Conservation (phyloP, 2,888 invertebrate species). For the Drosophila meridionalis region DNA sequence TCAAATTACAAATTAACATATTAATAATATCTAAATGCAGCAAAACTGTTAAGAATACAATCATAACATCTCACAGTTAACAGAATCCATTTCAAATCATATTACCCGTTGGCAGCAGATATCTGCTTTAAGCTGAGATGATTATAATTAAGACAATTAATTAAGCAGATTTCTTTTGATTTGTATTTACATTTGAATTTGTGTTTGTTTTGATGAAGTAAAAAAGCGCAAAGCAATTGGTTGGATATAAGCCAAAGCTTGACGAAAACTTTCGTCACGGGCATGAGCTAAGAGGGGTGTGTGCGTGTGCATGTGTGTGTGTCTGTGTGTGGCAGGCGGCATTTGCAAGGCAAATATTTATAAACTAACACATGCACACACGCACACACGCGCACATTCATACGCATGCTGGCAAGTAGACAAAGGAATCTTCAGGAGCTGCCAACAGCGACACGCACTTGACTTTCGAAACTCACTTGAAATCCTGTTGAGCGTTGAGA, state of each 20-base stretch:
- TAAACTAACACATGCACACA: slow-evolving; percentile 61
- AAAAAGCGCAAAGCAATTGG: slow-evolving; percentile 24
- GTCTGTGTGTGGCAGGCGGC: slow-evolving; percentile 35
- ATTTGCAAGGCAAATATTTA: slow-evolving; percentile 76
- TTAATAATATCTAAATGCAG: neutral
- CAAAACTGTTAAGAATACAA: too few relatives aligned
- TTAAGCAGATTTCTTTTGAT: neutral
- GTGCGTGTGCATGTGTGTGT: neutral
- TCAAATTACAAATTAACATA: neutral
- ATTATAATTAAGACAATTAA: slow-evolving; percentile 7
- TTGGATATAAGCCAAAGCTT: slow-evolving; percentile 30
- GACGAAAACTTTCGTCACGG: slow-evolving; percentile 22
- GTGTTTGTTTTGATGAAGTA: slow-evolving; percentile 7
- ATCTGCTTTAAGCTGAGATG: neutral
- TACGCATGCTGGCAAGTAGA: slow-evolving; percentile 6
- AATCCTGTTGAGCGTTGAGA: slow-evolving; percentile 62
- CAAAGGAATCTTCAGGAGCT: slow-evolving; percentile 58
- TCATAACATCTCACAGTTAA: neutral
- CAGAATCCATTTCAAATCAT: neutral
- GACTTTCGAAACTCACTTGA: slow-evolving; percentile 78
- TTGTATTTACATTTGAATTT: slow-evolving; percentile 3
- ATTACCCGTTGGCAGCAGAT: neutral
- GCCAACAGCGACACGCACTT: slow-evolving; percentile 76
- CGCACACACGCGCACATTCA: slow-evolving; percentile 5
- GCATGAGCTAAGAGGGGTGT: slow-evolving; percentile 11